These are phyloP conservation scores for Drosophila hydei DNA, from an alignment of 1,140 invertebrate genomes.

Conservation along the genomic window DNA sequence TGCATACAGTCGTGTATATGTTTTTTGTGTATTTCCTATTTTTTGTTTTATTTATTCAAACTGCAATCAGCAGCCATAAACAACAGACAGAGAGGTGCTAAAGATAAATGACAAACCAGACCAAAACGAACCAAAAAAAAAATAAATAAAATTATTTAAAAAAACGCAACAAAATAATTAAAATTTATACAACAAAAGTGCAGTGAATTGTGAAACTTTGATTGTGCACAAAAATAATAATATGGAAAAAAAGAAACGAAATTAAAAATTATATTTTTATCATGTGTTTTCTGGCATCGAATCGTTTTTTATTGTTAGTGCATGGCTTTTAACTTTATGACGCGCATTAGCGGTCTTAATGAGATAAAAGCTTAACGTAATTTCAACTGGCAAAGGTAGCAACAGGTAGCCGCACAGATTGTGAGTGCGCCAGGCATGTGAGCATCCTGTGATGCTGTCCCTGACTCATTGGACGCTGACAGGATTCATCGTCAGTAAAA, in stretches of 20 bases:
- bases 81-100: conserved; percentile 6
- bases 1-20: too few relatives aligned
- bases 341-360: not conserved
- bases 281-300: not conserved
- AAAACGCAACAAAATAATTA: not conserved
- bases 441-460: conserved; percentile 7
- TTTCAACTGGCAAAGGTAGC: conserved; percentile 14
- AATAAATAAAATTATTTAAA: not conserved
- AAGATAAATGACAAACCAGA: conserved; percentile 7
- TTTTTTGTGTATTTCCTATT: not conserved
- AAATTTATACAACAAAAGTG: conserved; percentile 14
- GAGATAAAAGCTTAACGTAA: conserved; percentile 30
- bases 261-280: not conserved
- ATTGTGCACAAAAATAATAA: conserved; percentile 9
- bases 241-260: not conserved
- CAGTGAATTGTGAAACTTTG: conserved; percentile 55
- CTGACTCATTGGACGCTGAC: conserved; percentile 8
- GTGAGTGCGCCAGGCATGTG: not conserved
- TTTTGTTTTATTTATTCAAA: not conserved
- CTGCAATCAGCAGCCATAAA: not conserved
- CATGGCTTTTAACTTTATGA: not conserved
- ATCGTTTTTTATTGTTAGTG: not conserved
- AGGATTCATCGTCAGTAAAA: conserved; percentile 19
- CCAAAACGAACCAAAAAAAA: not conserved
- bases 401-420: conserved; percentile 52